Percentiles rank a stretch among this genome's conserved stretches.
phyloP scores from a whole-genome alignment of 2,113 vertebrate species.

The Puffinus mauretanicus region DNA sequence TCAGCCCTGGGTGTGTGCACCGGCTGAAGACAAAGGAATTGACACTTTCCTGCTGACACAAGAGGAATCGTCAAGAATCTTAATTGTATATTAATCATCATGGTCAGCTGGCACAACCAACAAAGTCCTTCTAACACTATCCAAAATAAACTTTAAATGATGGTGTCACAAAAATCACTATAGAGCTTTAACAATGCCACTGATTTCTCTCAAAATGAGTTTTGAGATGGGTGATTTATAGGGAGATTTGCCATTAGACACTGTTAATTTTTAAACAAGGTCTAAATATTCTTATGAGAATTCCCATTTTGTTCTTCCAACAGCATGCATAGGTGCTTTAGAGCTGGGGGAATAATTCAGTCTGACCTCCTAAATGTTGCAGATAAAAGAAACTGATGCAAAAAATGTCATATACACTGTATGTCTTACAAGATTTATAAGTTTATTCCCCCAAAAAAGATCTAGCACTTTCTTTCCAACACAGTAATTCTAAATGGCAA shows the following conservation, averaged over 20 bases:
- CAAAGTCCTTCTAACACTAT: neutral
- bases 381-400: neutral
- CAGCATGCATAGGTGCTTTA: neutral
- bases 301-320: neutral
- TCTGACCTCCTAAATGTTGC: neutral
- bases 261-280: neutral
- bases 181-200: neutral
- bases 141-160: constrained; percentile 13
- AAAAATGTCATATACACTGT: neutral
- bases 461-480: neutral
- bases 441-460: neutral
- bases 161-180: neutral
- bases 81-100: constrained; percentile 24
- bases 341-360: neutral
- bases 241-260: neutral
- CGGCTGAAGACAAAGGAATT: neutral
- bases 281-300: neutral
- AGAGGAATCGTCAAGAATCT: constrained; percentile 20
- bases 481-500: neutral
- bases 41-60: neutral
- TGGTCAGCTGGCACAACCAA: neutral
- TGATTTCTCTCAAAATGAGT: neutral
- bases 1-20: neutral
- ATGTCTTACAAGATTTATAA: neutral
- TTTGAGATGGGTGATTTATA: neutral